Conservation (phyloP, 2,888 invertebrate species). For the Melanargia galathea region DNA sequence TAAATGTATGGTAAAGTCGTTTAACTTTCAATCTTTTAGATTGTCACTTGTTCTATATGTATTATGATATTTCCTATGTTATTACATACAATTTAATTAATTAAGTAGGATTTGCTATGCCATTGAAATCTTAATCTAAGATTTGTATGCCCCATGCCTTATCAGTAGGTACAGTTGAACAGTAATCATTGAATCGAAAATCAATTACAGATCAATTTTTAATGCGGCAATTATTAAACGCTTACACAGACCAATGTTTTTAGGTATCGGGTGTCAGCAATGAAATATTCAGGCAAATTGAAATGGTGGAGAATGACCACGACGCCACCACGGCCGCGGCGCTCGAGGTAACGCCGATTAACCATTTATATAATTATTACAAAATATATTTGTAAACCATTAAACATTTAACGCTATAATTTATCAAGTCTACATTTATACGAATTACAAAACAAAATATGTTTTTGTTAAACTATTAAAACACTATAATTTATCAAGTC, state of each 20-base stretch:
- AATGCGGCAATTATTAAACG: not conserved
- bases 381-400: not conserved
- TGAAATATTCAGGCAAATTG: conserved; percentile 98
- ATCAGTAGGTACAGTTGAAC: not conserved
- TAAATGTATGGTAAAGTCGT: too few relatives aligned
- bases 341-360: conserved; percentile 84
- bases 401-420: not conserved
- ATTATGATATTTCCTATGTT: too few relatives aligned
- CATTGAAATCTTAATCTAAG: too few relatives aligned
- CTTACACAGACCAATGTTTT: conserved; percentile 29
- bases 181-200: too few relatives aligned
- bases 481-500: too few relatives aligned
- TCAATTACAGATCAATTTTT: not conserved
- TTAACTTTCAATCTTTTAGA: too few relatives aligned
- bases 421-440: not conserved
- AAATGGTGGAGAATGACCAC: conserved; percentile 97
- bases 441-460: not conserved
- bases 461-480: not conserved
- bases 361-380: not conserved
- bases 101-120: too few relatives aligned
- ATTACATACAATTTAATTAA: too few relatives aligned
- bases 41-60: too few relatives aligned
- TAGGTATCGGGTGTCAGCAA: conserved; percentile 97
- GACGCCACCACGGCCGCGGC: conserved; percentile 96
- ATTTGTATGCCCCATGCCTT: not conserved